Conservation (phyloP, 1,140 invertebrate genomes). For the Tetragonula clypearis region DNA sequence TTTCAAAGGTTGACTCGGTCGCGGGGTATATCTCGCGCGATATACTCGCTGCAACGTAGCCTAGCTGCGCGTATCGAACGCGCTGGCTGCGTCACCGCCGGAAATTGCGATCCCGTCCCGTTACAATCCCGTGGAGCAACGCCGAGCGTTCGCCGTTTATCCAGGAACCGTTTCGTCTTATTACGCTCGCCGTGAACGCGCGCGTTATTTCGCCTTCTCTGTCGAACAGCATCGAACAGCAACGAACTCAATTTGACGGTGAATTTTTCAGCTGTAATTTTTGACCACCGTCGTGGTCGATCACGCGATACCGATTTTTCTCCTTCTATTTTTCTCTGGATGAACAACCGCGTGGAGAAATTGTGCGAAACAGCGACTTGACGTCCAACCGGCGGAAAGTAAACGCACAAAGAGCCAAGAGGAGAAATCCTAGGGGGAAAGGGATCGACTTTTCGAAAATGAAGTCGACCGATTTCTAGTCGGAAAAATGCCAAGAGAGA, state of each 20-base stretch:
- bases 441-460: neutral
- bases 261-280: neutral
- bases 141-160: slow-evolving; percentile 14
- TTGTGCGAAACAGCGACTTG: neutral
- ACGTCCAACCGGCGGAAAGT: neutral
- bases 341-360: neutral
- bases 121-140: neutral
- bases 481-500: neutral
- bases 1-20: neutral
- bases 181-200: no score
- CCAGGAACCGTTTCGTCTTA: neutral
- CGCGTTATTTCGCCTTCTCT: neutral
- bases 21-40: neutral
- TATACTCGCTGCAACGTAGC: neutral
- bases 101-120: slow-evolving; percentile 46
- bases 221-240: neutral
- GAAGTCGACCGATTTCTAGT: neutral
- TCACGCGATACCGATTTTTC: neutral
- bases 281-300: neutral
- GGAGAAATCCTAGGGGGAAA: neutral
- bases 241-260: no score
- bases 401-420: neutral
- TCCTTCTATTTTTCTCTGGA: neutral
- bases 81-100: neutral
- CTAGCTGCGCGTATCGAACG: no score